A percentile compares a stretch with the other conserved stretches of the same genome.
Conservation (phyloP, 2,888 invertebrate species). For the Lagria hirta region DNA sequence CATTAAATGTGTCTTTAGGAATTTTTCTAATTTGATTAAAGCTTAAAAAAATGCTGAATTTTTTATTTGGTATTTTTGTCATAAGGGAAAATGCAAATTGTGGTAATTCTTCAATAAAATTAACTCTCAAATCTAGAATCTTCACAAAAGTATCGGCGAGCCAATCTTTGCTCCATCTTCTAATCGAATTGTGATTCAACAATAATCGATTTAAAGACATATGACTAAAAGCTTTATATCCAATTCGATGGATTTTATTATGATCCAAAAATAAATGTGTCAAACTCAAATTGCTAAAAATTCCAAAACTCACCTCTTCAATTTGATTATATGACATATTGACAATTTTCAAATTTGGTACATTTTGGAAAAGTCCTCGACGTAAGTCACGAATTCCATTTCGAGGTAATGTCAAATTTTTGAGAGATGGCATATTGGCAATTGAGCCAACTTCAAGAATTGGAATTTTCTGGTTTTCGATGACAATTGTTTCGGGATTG, state of each 20-base stretch:
- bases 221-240: constrained; percentile 14
- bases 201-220: constrained; percentile 18
- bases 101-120: constrained; percentile 21
- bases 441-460: constrained; percentile 7
- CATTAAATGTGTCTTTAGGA: constrained; percentile 20
- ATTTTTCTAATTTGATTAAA: constrained; percentile 24
- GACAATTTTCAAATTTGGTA: constrained; percentile 22
- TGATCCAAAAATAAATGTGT: constrained; percentile 23
- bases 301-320: constrained; percentile 10
- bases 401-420: constrained; percentile 4
- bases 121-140: constrained; percentile 18
- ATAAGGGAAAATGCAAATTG: constrained; percentile 24
- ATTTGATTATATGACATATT: constrained; percentile 26
- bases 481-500: constrained; percentile 1
- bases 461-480: constrained; percentile 9
- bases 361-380: constrained; percentile 21
- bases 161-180: constrained; percentile 27
- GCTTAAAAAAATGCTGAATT: constrained; percentile 24
- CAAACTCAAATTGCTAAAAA: constrained; percentile 23
- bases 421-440: constrained; percentile 3
- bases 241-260: constrained; percentile 25
- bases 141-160: constrained; percentile 23
- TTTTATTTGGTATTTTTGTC: constrained; percentile 6
- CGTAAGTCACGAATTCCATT: constrained; percentile 16
- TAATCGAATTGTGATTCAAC: constrained; percentile 22